Evolutionary conservation across 2,888 invertebrate species (phyloP).

Genomic region (Drosophila glabriapex): DNA sequence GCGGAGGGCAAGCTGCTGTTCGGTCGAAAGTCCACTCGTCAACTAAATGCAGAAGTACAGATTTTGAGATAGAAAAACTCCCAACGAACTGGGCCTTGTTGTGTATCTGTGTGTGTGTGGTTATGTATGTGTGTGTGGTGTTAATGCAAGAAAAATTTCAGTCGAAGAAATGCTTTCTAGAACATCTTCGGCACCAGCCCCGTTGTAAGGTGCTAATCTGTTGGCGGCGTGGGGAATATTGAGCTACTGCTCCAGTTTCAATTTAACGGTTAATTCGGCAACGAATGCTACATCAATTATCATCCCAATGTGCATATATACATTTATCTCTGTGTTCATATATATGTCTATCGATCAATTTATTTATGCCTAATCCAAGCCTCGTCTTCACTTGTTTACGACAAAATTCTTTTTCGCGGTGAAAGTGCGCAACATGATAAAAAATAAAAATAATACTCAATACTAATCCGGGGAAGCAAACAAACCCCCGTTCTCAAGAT

Average conservation of each 20-base stretch:
- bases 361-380: slow-evolving; percentile 59
- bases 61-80: slow-evolving; percentile 58
- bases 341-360: slow-evolving; percentile 45
- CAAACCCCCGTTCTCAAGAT: slow-evolving; percentile 1
- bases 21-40: slow-evolving; percentile 40
- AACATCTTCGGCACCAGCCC: slow-evolving; percentile 53
- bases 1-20: slow-evolving; percentile 47
- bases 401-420: slow-evolving; percentile 68
- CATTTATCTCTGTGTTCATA: slow-evolving; percentile 1
- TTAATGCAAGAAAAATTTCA: slow-evolving; percentile 65
- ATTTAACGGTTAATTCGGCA: slow-evolving; percentile 73
- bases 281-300: slow-evolving; percentile 67
- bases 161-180: slow-evolving; percentile 60
- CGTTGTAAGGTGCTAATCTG: slow-evolving; percentile 71
- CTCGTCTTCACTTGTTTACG: slow-evolving; percentile 55
- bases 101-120: background rate
- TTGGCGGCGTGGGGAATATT: slow-evolving; percentile 57
- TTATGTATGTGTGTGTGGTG: slow-evolving; percentile 43
- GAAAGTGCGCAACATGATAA: slow-evolving; percentile 66
- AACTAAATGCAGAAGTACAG: slow-evolving; percentile 51
- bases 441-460: background rate
- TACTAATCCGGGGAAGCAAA: background rate
- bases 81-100: slow-evolving; percentile 2
- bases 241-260: slow-evolving; percentile 70
- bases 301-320: slow-evolving; percentile 38